Base-by-base conservation (phyloP, 2,797 vertebrate genomes). In the Cynopterus sphinx region DNA sequence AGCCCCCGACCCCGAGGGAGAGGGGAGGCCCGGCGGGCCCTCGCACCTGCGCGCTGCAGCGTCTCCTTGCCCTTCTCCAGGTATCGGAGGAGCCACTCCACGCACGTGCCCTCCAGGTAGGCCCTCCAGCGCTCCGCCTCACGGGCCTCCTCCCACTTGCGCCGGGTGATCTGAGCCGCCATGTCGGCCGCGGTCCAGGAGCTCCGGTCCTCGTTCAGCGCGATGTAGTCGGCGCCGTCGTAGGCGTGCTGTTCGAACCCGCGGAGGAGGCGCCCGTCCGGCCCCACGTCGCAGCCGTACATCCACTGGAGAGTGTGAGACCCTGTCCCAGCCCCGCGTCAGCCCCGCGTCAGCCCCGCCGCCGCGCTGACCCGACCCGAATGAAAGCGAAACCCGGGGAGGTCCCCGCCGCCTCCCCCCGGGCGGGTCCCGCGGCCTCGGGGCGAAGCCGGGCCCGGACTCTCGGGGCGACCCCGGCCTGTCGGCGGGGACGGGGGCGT, bases 111-210 rank as follows among this genome's bases (percentile, higher is more conserved):
- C 61, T 96, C 39, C 74, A 94, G 49, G 36, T 75, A 75, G 65
- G 0, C 16, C 2, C 43, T 88, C 0, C 2, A 0, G 6, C 0
- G 0, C 22, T 85, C 19, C 0, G 51, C 28, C 0, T 0, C n/a
- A 16, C 24, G 46, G 0, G 0, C 36, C 0, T 6, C 81, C 2
- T 97, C 79, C 71, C 9, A 28, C 53, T 63, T 75, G 46, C 9
- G 2, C 22, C 22, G 12, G 28, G 84, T 4, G 78, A 81, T 59
- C 81, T 16, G 65, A 19, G 73, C 91, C 3, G n/a, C 26, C 0
- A 0, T 0, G 55, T 78, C n/a, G 5, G 39, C 73, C 6, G 65
- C 10, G 9, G 82, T 49, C 73, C 73, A 86, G 70, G 87, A 87
- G 81, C 15, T 9, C 36, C 68, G 19, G 85, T 77, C 89, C 22